Conservation (phyloP, 2,888 invertebrate species). For the Coenonympha glycerion region DNA sequence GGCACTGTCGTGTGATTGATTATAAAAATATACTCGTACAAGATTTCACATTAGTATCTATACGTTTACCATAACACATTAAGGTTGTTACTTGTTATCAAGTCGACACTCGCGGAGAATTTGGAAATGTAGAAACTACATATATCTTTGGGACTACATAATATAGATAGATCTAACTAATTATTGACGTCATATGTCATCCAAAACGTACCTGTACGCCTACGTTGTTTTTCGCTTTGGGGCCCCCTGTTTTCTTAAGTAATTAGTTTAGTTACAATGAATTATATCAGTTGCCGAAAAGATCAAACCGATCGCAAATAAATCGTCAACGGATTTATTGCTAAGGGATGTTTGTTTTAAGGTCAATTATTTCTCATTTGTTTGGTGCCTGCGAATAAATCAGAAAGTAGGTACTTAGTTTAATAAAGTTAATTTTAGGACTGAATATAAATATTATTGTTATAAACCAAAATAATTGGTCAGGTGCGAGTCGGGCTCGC, state of each 20-base stretch:
- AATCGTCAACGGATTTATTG: constrained; percentile 11
- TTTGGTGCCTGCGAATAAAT: background rate
- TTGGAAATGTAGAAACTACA: too few species aligned
- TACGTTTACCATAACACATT: too few species aligned
- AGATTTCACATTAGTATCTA: too few species aligned
- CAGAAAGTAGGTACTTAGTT: background rate
- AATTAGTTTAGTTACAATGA: background rate
- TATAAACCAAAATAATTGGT: too few species aligned
- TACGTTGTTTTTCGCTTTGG: background rate
- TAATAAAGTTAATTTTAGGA: background rate
- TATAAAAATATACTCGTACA: too few species aligned
- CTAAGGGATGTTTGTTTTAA: constrained; percentile 12
- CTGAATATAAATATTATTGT: background rate
- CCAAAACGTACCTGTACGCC: too few species aligned
- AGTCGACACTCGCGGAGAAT: too few species aligned
- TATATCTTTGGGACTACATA: too few species aligned
- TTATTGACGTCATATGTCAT: background rate
- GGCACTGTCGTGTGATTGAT: too few species aligned
- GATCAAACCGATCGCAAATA: constrained; percentile 8
- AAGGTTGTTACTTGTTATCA: too few species aligned
- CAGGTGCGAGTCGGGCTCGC: too few species aligned
- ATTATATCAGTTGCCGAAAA: background rate
- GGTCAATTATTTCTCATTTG: background rate
- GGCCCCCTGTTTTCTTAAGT: background rate
- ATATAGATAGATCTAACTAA: too few species aligned